A percentile compares a stretch with the other conserved stretches of the same genome.
These are phyloP conservation scores for Drosophila athabasca DNA, from an alignment of 1,140 invertebrate species.

Conservation along the genomic window DNA sequence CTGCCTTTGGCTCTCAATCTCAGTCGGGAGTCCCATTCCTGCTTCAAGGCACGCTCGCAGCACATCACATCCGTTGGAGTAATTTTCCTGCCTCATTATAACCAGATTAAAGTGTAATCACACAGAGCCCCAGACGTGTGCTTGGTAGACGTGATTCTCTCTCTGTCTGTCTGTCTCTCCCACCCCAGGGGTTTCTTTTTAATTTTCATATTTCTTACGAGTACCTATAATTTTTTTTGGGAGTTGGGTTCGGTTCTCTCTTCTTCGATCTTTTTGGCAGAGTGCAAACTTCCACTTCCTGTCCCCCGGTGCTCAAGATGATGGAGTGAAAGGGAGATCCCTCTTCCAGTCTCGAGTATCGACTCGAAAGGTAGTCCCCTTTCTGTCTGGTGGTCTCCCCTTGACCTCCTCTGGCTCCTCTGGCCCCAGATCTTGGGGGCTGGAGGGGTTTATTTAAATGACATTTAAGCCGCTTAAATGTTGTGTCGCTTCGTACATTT, in stretches of 20 bases:
- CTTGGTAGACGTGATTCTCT: background rate
- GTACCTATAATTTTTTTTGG: conserved; percentile 35
- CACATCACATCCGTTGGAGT: conserved; percentile 74
- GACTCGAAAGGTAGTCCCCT: conserved; percentile 32
- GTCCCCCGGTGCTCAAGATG: conserved; percentile 10
- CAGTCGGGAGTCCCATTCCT: conserved; percentile 27
- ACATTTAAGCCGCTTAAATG: conserved; percentile 75
- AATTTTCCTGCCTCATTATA: conserved; percentile 75
- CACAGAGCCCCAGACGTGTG: conserved; percentile 45
- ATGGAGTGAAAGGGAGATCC: conserved; percentile 64
- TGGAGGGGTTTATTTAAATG: conserved; percentile 64
- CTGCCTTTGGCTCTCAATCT: conserved; percentile 21
- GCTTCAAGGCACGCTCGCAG: conserved; percentile 51
- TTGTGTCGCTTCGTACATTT: conserved; percentile 49
- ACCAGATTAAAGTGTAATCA: conserved; percentile 78
- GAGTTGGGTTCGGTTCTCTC: background rate
- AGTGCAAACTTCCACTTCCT: conserved; percentile 67
- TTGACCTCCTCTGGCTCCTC: conserved; percentile 8
- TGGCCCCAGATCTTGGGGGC: conserved; percentile 11
- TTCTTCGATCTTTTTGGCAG: conserved; percentile 56
- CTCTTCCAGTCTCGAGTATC: conserved; percentile 30
- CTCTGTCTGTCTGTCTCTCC: conserved; percentile 25
- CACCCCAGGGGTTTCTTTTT: conserved; percentile 25
- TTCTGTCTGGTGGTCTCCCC: conserved; percentile 45
- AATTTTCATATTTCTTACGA: conserved; percentile 38